Evolutionary conservation across 2,797 vertebrate species (phyloP).

Genomic region (Acrocephalus scirpaceus): DNA sequence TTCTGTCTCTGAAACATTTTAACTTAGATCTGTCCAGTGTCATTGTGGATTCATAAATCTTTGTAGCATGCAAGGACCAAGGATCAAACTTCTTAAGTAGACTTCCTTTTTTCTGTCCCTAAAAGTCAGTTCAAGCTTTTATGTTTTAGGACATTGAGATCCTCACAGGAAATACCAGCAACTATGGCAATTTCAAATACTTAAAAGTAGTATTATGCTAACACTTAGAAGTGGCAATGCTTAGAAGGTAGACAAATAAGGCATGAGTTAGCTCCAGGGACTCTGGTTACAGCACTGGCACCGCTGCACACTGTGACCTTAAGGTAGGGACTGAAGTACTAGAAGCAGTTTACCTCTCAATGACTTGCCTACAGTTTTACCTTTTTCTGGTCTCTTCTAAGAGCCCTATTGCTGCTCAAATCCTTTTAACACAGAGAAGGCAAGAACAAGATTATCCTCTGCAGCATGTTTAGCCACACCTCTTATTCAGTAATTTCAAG

Average conservation of each 20-base stretch:
- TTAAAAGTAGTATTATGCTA: neutral
- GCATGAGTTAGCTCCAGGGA: neutral
- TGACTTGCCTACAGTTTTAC: neutral
- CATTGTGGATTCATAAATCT: conserved; percentile 4
- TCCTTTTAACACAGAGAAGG: neutral
- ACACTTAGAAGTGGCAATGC: neutral
- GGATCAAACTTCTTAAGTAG: neutral
- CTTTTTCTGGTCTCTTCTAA: neutral
- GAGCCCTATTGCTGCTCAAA: neutral
- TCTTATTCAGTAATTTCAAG: neutral
- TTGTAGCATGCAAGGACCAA: neutral
- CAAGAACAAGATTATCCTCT: neutral
- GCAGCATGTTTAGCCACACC: neutral
- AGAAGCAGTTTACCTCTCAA: neutral
- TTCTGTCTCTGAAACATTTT: neutral
- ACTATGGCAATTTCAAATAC: neutral
- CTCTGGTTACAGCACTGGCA: neutral
- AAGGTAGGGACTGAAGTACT: neutral
- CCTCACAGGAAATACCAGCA: neutral
- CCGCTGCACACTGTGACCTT: neutral
- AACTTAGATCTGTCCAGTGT: neutral
- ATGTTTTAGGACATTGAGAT: neutral
- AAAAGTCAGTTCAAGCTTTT: neutral
- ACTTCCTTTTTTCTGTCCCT: neutral
- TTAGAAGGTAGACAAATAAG: neutral